Conservation (phyloP, 2,797 vertebrate genomes). For the Chiropotes sagulatus region DNA sequence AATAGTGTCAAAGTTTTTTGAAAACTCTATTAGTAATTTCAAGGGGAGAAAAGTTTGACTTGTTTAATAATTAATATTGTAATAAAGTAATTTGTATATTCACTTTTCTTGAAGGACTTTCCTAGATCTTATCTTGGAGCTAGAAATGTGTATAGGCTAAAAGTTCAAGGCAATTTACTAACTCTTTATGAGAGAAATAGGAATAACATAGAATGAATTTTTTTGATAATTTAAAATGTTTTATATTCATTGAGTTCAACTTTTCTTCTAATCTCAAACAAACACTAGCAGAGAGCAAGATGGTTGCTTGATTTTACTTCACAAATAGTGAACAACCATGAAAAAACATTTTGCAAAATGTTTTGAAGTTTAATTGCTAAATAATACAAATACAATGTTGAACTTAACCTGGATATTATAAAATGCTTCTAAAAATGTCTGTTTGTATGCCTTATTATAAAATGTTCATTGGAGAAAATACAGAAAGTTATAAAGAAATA, state of each 20-base stretch:
- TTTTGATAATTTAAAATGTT: slow-evolving; percentile 21
- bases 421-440: background rate
- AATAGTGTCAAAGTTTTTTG: background rate
- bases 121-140: background rate
- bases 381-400: background rate
- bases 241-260: background rate
- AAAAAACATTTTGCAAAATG: background rate
- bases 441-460: background rate
- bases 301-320: background rate
- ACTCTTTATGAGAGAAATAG: slow-evolving; percentile 18
- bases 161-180: background rate
- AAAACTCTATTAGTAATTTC: slow-evolving; percentile 6
- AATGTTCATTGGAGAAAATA: background rate
- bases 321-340: background rate
- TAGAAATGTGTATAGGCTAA: background rate
- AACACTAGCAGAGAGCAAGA: background rate
- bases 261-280: slow-evolving; percentile 34
- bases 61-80: background rate
- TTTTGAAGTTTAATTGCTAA: background rate
- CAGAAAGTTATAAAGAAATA: background rate
- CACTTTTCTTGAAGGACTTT: background rate
- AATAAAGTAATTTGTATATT: background rate
- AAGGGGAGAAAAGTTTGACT: background rate
- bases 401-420: background rate
- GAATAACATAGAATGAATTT: background rate